Percentiles rank a stretch among this genome's conserved stretches.
Evolutionary conservation across 1,140 invertebrate species (phyloP).

Genomic region (Popillia japonica): DNA sequence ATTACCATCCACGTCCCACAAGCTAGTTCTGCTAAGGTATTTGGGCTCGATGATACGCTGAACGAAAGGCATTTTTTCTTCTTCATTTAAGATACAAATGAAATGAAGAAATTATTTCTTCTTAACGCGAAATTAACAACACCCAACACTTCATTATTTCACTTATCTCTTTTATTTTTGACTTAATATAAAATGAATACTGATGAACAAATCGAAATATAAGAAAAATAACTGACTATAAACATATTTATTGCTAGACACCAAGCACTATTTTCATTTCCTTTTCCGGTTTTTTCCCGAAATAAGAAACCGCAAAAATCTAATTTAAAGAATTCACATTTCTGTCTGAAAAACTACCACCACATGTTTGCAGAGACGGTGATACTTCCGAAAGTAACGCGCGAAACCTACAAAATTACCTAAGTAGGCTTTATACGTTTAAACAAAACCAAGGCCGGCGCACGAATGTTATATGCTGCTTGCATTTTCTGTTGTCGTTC

Average conservation of each 20-base stretch:
- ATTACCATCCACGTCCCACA: constrained; percentile 67
- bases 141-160: no score
- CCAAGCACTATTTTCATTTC: no score
- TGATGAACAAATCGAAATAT: no score
- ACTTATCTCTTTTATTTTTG: no score
- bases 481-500: neutral
- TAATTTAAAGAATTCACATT: neutral
- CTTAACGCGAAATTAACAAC: no score
- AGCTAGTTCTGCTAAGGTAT: constrained; percentile 70
- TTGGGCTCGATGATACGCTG: constrained; percentile 74
- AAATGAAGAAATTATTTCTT: no score
- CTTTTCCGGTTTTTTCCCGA: neutral
- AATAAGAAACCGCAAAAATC: neutral
- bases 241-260: no score
- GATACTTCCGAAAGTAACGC: neutral
- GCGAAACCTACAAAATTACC: neutral
- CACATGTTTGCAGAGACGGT: neutral
- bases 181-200: no score
- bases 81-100: constrained; percentile 1
- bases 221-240: no score
- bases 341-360: neutral
- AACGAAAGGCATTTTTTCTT: constrained; percentile 74
- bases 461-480: neutral
- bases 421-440: neutral
- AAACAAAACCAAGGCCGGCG: neutral